Conservation (phyloP, 2,797 vertebrate species). For the Acrossocheilus fasciatus region DNA sequence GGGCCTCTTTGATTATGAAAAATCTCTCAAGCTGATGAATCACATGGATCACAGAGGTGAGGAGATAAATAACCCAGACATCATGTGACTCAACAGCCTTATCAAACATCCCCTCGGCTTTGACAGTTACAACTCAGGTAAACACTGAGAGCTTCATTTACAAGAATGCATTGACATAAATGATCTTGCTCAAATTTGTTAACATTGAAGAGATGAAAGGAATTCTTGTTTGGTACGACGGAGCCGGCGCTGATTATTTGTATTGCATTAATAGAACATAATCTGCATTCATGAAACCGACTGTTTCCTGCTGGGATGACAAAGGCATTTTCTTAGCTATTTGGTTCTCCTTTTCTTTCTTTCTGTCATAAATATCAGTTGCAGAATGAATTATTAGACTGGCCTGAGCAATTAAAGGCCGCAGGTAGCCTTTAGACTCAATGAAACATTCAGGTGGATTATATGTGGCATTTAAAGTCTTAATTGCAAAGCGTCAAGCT, state of each 20-base stretch:
- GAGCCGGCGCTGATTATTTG: slow-evolving; percentile 28
- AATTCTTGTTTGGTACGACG: slow-evolving; percentile 15
- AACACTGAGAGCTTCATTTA: slow-evolving; percentile 51
- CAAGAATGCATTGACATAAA: slow-evolving; percentile 48
- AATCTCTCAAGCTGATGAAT: slow-evolving; percentile 53
- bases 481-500: slow-evolving; percentile 1
- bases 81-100: slow-evolving; percentile 29
- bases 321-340: slow-evolving; percentile 10
- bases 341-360: background rate
- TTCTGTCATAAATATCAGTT: background rate
- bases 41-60: slow-evolving; percentile 13
- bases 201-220: slow-evolving; percentile 30
- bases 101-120: slow-evolving; percentile 49
- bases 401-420: slow-evolving; percentile 22
- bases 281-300: slow-evolving; percentile 36
- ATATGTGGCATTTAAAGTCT: slow-evolving; percentile 34
- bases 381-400: slow-evolving; percentile 6
- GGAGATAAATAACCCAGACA: slow-evolving; percentile 50
- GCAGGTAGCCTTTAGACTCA: background rate
- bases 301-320: slow-evolving; percentile 35
- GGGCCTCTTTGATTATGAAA: slow-evolving; percentile 53
- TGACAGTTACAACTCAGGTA: slow-evolving; percentile 57
- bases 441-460: slow-evolving; percentile 20
- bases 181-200: slow-evolving; percentile 26
- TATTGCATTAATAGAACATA: slow-evolving; percentile 35